These are phyloP conservation scores for Andrena fulva DNA, from an alignment of 2,888 invertebrate species.

Conservation along the genomic window DNA sequence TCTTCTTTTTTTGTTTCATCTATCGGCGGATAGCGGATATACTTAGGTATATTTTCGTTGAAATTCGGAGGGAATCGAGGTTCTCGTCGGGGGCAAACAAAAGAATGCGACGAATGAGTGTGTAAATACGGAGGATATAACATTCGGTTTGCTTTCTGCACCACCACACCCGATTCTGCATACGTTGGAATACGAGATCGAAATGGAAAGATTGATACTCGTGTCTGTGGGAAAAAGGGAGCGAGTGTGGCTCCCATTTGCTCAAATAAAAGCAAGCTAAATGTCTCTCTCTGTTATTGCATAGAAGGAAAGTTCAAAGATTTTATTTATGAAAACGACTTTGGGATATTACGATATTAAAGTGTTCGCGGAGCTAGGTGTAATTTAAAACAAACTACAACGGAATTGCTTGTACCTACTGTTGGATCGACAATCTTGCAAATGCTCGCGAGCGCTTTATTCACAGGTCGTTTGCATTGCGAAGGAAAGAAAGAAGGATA, in stretches of 20 bases:
- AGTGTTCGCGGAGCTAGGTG: neutral
- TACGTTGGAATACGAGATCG: constrained; percentile 9
- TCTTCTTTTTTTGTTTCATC: neutral
- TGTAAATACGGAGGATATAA: constrained; percentile 39
- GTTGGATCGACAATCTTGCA: neutral
- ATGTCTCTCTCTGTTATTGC: no score
- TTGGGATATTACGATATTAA: neutral
- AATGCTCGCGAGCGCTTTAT: neutral
- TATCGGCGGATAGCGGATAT: neutral
- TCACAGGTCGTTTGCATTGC: neutral
- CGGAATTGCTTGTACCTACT: constrained; percentile 10
- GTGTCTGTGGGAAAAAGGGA: neutral
- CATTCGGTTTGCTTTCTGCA: constrained; percentile 33
- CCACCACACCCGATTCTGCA: constrained; percentile 17
- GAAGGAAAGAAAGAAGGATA: neutral
- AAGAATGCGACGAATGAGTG: constrained; percentile 18
- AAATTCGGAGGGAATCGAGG: constrained; percentile 21
- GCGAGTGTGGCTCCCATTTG: neutral
- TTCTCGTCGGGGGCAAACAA: constrained; percentile 13
- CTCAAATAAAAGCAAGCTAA: neutral
- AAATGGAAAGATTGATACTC: constrained; percentile 18
- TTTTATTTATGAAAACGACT: no score
- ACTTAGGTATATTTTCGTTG: constrained; percentile 18
- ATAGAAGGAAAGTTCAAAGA: no score
- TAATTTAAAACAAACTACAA: neutral